Evolutionary conservation across 1,140 invertebrate genomes (phyloP), one percentile per base, ranked within the genome.

Genomic region (Hestina assimilis): DNA sequence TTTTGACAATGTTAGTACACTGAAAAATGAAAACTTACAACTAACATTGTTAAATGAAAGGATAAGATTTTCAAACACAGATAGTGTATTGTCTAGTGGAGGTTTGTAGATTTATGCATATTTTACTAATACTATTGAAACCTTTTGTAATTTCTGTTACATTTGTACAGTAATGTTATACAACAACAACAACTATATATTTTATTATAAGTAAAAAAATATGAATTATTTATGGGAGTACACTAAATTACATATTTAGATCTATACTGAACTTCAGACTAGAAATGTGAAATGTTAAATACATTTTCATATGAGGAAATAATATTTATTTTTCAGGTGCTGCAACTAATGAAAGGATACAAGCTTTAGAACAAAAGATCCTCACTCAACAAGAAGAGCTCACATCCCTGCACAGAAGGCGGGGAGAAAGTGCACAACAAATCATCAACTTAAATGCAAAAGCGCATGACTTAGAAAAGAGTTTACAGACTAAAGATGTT

Each of bases 371-470:
- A 89, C 95, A 97, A 67, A 96, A 97, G 87, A 80, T 97, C 20
- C 88, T 96, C 45, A 90, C 90, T 12, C 92, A 98, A 77, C 96
- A 98, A 80, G 97, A 98, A 90, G 97, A 99, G 83, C 85, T 98
- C 3, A 97, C 96, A 5, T 96, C 95, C 47, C 79, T 98, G 20
- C 96, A 98, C 77, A 92, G 94, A 70, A 91, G 94, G 48, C 93
- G 96, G 86, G 95, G 97, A 43, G 97, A 98, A 89, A 96, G 98
- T 90, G 92, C 96, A 0, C 97, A 98, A 79, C 94, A 97, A 89
- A 95, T 99, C 53, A 95, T 98, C 38, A 96, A 96, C 83, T 89
- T 99, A 1, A 97, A 96, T 89, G 91, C 93, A 57, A 93, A 93
- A 85, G 84, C 98, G 12, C 95, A 97, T 87, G 95, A 97, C 64